Base-by-base conservation (phyloP, 2,113 vertebrate species). In the Chionomys nivalis region DNA sequence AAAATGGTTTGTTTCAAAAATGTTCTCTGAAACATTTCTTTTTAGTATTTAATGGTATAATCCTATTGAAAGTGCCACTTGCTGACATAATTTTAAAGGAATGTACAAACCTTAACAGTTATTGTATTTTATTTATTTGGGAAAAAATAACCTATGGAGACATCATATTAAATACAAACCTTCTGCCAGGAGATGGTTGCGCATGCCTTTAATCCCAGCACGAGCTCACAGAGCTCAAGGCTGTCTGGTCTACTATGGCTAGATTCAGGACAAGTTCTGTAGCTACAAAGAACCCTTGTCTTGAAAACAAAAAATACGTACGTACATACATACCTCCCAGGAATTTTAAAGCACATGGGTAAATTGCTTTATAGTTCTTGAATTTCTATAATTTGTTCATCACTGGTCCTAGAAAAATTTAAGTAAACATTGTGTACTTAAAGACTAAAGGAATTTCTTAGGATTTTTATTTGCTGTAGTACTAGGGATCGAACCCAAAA, bases 1-100 rank as follows among this genome's bases (percentile, higher is more conserved):
- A 78, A 33, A 78, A 58, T 8, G 19, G 44, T 36, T 55, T 88
- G 49, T 88, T 33, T 21, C 28, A 33, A 52, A 52, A 81, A 58
- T 24, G 4, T 39, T 39, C 31, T 93, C 76, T 87, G 47, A 31
- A 14, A 79, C 28, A 7, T 76, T 72, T 68, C 1, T 0, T 55
- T 95, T 92, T 81, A 72, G 47, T 14, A 89, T 44, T 93, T 70
- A 65, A 24, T 63, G 33, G 28, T 82, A 52, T 65, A 92, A 72
- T 5, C 92, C 39, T 91, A 55, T 49, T 21, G 75, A 73, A 92
- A 89, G 21, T 91, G 3, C 8, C 24, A 79, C 31, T 65, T n/a
- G 78, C 13, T 55, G 52, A 12, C 19, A 81, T 36, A 14, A 58
- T 92, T 87, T 87, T 87, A 63, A 73, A 93, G 12, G 9, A 55